Percentiles rank a stretch among this genome's conserved stretches.
Evolutionary conservation across 2,888 invertebrate species (phyloP).

Genomic region (Neoaliturus tenellus): DNA sequence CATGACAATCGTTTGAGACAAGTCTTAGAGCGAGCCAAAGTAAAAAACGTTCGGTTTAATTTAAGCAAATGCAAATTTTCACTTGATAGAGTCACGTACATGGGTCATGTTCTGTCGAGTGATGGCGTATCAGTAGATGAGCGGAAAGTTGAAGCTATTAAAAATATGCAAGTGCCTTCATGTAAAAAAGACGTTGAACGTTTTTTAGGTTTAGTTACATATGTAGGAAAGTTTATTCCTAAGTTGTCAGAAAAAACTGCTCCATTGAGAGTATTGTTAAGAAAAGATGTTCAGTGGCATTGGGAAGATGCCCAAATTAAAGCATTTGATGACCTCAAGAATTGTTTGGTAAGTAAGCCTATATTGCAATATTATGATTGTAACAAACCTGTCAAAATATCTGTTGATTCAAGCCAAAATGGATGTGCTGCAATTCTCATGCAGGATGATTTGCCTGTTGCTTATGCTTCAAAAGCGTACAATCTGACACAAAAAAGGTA

Average conservation of each 20-base stretch:
- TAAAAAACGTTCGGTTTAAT: not conserved
- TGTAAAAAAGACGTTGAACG: slow-evolving; percentile 65
- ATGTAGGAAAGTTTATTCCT: slow-evolving; percentile 62
- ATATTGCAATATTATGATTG: slow-evolving; percentile 42
- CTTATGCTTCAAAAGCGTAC: slow-evolving; percentile 39
- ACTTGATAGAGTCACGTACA: not conserved
- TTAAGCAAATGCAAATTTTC: not conserved
- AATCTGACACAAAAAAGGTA: no score
- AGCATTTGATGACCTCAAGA: no score
- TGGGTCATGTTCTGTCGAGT: slow-evolving; percentile 36
- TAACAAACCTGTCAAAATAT: slow-evolving; percentile 14
- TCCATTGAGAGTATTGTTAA: slow-evolving; percentile 60
- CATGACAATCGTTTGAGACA: not conserved
- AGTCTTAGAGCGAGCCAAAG: slow-evolving; percentile 9
- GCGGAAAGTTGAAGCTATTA: slow-evolving; percentile 64
- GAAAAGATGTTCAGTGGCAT: slow-evolving; percentile 60
- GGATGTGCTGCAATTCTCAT: not conserved
- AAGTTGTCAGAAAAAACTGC: slow-evolving; percentile 65
- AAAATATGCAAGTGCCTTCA: slow-evolving; percentile 63
- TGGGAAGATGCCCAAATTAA: slow-evolving; percentile 64
- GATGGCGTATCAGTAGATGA: slow-evolving; percentile 62
- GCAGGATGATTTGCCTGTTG: slow-evolving; percentile 13
- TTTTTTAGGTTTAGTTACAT: slow-evolving; percentile 68
- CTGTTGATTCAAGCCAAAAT: slow-evolving; percentile 35
- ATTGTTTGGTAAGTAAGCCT: no score